A percentile compares a stretch with the other conserved stretches of the same genome.
phyloP scores from a whole-genome alignment of 2,888 invertebrate genomes.

The Quadroppia sp. region DNA sequence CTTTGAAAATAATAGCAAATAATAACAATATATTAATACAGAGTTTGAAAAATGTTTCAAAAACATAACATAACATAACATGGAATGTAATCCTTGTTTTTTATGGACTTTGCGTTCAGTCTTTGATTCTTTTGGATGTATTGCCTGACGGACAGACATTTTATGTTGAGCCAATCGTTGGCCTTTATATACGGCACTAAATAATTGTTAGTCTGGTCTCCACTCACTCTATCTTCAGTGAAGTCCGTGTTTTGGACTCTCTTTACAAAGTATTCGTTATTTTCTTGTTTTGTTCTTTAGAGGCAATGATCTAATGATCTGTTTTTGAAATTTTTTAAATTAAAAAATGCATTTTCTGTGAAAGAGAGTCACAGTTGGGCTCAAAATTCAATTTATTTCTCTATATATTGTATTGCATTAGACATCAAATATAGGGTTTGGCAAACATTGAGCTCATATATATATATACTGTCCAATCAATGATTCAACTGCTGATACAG shows the following conservation, averaged over 20 bases:
- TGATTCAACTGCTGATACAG: constrained; percentile 29
- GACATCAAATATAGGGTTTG: constrained; percentile 17
- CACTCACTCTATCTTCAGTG: neutral
- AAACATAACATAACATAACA: neutral
- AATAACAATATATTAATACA: constrained; percentile 8
- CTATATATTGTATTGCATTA: neutral
- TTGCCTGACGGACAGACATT: constrained; percentile 26
- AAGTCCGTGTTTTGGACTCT: neutral
- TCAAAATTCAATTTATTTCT: constrained; percentile 19
- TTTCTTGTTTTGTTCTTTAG: constrained; percentile 18
- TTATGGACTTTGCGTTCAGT: constrained; percentile 25
- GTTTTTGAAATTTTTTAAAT: constrained; percentile 6
- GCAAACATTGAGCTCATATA: neutral
- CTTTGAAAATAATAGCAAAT: constrained; percentile 15
- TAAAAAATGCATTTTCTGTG: constrained; percentile 2
- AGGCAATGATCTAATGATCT: constrained; percentile 8
- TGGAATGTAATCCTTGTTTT: neutral
- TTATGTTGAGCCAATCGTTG: constrained; percentile 6
- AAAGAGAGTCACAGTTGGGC: neutral
- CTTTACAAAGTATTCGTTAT: neutral
- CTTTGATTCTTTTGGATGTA: neutral
- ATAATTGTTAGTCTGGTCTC: constrained; percentile 30
- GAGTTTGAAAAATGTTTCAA: constrained; percentile 12
- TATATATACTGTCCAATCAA: constrained; percentile 30
- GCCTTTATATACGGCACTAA: constrained; percentile 1